A percentile compares a stretch with the other conserved stretches of the same genome.
Evolutionary conservation across 2,888 invertebrate genomes (phyloP).

Genomic region (Neelides folsomi): DNA sequence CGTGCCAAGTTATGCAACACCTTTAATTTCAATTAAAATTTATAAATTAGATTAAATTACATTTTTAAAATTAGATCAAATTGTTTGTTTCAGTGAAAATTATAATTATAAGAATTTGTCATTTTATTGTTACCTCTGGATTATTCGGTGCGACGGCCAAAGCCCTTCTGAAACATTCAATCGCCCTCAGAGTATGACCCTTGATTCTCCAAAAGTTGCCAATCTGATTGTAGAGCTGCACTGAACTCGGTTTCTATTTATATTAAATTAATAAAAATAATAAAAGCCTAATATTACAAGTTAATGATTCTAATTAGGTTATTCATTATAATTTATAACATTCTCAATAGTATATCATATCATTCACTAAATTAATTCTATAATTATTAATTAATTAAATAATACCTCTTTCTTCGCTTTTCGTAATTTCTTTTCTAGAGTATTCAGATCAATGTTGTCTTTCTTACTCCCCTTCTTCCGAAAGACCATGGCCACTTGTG

Average conservation of each 20-base stretch:
- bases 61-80: not conserved
- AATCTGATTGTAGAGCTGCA: constrained; percentile 75
- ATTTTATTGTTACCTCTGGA: constrained; percentile 59
- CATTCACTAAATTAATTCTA: not conserved
- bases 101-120: no score
- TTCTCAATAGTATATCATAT: not conserved
- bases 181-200: constrained; percentile 71
- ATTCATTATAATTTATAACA: not conserved
- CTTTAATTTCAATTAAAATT: constrained; percentile 35
- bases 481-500: constrained; percentile 64
- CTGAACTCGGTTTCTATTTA: constrained; percentile 63
- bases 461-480: constrained; percentile 49
- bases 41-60: not conserved
- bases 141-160: constrained; percentile 73
- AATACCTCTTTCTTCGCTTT: constrained; percentile 59
- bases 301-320: not conserved
- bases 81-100: no score
- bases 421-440: constrained; percentile 57
- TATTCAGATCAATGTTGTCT: constrained; percentile 58
- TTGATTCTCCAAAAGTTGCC: constrained; percentile 85
- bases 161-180: constrained; percentile 77
- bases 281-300: not conserved
- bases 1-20: constrained; percentile 70
- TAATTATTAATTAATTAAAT: not conserved
- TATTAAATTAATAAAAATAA: not conserved